phyloP scores from a whole-genome alignment of 2,797 vertebrate genomes.

The Ammospiza maritima region DNA sequence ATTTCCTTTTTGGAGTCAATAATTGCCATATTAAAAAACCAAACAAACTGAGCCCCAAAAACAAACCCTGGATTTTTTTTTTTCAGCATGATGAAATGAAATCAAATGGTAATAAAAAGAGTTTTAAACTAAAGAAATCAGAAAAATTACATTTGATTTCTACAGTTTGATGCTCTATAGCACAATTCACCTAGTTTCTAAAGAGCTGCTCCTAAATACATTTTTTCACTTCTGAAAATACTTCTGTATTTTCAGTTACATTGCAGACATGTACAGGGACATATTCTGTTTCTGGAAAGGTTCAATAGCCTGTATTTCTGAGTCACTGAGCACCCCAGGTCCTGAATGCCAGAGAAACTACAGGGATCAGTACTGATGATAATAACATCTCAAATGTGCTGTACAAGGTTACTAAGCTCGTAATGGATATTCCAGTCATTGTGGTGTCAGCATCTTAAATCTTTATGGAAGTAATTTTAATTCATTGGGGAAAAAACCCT shows the following conservation, averaged over 20 bases:
- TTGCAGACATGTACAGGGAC: not conserved
- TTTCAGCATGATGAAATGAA: not conserved
- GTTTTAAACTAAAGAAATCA: not conserved
- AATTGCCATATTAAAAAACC: not conserved
- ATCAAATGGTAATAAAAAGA: not conserved
- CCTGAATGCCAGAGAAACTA: not conserved
- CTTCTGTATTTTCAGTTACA: not conserved
- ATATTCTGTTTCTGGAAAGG: not conserved
- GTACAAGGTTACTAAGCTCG: not conserved
- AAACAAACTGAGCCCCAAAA: not conserved
- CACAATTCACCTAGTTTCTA: not conserved
- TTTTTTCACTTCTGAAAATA: not conserved
- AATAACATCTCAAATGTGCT: not conserved
- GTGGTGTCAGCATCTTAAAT: not conserved
- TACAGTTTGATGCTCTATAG: not conserved
- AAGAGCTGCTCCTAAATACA: not conserved
- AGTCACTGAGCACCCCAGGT: not conserved
- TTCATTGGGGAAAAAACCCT: not conserved
- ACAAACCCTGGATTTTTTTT: not conserved
- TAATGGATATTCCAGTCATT: not conserved
- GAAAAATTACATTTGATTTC: not conserved
- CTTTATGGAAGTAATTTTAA: not conserved
- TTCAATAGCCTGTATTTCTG: not conserved
- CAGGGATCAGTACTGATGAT: not conserved
- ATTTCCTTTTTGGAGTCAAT: conserved; percentile 2